Conservation (phyloP, 37 sponge, comb jelly and placozoan genomes). For the Petrosia ficiformis region DNA sequence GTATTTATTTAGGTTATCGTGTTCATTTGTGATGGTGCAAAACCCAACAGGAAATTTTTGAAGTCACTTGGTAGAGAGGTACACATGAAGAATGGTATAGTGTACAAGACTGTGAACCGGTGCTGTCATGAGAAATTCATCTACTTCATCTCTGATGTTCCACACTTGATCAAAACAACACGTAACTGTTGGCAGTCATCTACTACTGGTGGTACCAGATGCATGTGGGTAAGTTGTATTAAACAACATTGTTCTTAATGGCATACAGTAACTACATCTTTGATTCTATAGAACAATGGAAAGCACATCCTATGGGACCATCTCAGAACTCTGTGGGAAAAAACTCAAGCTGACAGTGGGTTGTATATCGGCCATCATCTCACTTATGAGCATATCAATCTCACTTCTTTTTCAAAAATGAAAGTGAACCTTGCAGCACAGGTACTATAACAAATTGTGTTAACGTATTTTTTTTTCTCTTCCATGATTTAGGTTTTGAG, state of each 20-base stretch:
- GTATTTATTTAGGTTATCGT: conserved; percentile 1
- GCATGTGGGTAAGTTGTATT: conserved; percentile 10
- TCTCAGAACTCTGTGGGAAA: conserved; percentile 12
- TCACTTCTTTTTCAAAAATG: conserved; percentile 44
- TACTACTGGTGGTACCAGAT: conserved; percentile 2
- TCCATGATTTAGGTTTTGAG: conserved; percentile 27
- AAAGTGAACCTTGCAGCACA: conserved; percentile 36
- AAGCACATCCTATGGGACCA: conserved; percentile 37
- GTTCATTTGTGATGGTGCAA: conserved; percentile 17
- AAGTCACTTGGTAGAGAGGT: not conserved
- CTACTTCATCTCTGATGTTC: conserved; percentile 33
- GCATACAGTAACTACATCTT: not conserved
- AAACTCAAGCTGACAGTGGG: not conserved
- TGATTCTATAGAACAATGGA: conserved; percentile 23
- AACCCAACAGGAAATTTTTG: conserved; percentile 10
- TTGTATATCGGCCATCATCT: conserved; percentile 28
- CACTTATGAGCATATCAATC: conserved; percentile 20
- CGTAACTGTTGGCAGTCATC: conserved; percentile 44
- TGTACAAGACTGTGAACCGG: conserved; percentile 26
- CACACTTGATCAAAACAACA: conserved; percentile 33
- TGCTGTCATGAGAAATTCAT: conserved; percentile 10
- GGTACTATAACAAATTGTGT: conserved; percentile 3
- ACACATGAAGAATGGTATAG: not conserved
- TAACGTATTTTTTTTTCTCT: not conserved
- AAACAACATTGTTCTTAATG: not conserved